Percentiles rank a stretch among this genome's conserved stretches.
These are phyloP conservation scores for Brachystomella parvula DNA, from an alignment of 1,140 invertebrate species.

Conservation along the genomic window DNA sequence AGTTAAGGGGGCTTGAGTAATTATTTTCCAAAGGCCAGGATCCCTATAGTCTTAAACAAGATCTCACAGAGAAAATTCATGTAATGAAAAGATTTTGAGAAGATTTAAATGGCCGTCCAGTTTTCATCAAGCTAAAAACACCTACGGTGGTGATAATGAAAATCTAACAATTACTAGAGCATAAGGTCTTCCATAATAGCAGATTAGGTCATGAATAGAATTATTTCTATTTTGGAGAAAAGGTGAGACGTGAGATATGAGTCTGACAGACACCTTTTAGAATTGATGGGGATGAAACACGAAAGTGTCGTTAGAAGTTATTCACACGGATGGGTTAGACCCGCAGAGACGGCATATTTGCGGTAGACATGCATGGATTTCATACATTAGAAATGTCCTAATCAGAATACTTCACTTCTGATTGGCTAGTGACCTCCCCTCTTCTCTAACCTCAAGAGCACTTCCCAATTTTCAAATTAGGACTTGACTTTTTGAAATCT, in stretches of 20 bases:
- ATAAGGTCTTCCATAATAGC: too few species aligned
- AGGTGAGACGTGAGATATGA: slow-evolving; percentile 23
- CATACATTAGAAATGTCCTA: background rate
- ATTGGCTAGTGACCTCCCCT: background rate
- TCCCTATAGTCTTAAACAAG: too few species aligned
- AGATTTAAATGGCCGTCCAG: too few species aligned
- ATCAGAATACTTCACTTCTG: background rate
- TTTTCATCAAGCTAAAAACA: too few species aligned
- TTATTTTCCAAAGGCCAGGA: too few species aligned
- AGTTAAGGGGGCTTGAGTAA: too few species aligned
- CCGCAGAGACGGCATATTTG: background rate
- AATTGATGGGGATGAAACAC: slow-evolving; percentile 34
- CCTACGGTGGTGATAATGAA: too few species aligned
- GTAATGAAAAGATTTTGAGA: too few species aligned
- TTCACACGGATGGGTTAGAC: background rate
- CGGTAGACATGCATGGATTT: background rate
- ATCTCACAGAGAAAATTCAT: too few species aligned
- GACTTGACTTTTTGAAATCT: background rate
- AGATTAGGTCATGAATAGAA: background rate
- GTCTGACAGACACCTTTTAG: slow-evolving; percentile 20
- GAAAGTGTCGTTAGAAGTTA: slow-evolving; percentile 30
- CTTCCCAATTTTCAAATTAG: slow-evolving; percentile 6
- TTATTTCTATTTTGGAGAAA: background rate
- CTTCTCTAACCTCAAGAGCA: background rate
- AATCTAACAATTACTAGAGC: too few species aligned